phyloP scores from a whole-genome alignment of 2,888 invertebrate species.

The Drosophila longiperda region DNA sequence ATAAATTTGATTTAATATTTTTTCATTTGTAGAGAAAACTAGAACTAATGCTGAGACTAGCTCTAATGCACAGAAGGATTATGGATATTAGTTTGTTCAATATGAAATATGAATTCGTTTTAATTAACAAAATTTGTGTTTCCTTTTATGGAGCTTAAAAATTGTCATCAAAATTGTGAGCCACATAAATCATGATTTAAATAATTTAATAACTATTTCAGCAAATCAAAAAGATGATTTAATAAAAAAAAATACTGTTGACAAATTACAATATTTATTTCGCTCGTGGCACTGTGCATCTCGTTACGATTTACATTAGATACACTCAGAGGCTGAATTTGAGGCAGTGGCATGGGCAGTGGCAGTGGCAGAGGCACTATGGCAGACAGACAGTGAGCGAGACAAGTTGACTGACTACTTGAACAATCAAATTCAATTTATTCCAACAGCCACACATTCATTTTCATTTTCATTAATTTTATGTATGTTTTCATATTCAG shows the following conservation, averaged over 20 bases:
- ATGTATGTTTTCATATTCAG: conserved; percentile 48
- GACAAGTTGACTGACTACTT: conserved; percentile 69
- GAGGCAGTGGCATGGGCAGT: not conserved
- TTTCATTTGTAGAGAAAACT: not conserved
- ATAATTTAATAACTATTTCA: not conserved
- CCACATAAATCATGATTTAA: not conserved
- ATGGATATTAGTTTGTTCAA: not conserved
- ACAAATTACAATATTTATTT: not conserved
- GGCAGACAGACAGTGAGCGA: conserved; percentile 38
- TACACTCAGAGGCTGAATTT: conserved; percentile 6
- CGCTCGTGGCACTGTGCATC: conserved; percentile 36
- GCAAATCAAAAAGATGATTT: not conserved
- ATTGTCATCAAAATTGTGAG: not conserved
- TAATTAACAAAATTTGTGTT: not conserved
- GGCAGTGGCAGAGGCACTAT: conserved; percentile 2
- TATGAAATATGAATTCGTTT: not conserved
- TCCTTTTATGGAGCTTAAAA: not conserved
- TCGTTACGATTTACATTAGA: conserved; percentile 62
- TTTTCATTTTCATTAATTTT: conserved; percentile 65
- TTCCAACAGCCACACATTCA: conserved; percentile 69
- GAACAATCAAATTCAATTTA: conserved; percentile 81
- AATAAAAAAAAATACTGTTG: not conserved
- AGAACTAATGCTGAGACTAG: not conserved
- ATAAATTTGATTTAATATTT: not conserved
- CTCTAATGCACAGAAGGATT: not conserved